A percentile compares a stretch with the other conserved stretches of the same genome.
phyloP scores from a whole-genome alignment of 2,888 invertebrate species.

The Clitarchus hookeri region DNA sequence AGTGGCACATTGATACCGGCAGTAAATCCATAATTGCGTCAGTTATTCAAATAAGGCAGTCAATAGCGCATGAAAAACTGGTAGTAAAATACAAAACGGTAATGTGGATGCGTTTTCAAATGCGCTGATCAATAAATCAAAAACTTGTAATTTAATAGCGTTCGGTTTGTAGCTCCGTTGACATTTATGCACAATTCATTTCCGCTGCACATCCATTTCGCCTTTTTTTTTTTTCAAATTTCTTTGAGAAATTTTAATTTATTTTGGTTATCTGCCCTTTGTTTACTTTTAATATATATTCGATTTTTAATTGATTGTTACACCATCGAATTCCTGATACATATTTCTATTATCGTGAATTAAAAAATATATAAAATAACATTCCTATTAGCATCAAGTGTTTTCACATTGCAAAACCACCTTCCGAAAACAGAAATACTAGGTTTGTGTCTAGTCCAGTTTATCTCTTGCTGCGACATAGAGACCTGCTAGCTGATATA shows the following conservation, averaged over 20 bases:
- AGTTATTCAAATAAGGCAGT: neutral
- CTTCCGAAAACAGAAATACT: too few relatives aligned
- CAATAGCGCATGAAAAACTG: neutral
- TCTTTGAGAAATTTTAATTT: neutral
- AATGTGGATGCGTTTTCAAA: neutral
- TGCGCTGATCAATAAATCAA: conserved; percentile 1
- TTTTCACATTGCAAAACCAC: too few relatives aligned
- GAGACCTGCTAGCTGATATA: too few relatives aligned
- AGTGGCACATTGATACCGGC: neutral
- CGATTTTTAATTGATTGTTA: neutral
- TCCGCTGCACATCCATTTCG: neutral
- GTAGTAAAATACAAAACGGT: neutral
- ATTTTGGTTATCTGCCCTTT: neutral
- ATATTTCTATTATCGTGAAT: neutral
- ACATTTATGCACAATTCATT: neutral
- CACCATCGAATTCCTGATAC: neutral
- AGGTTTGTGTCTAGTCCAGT: too few relatives aligned
- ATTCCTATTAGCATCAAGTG: too few relatives aligned
- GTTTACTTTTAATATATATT: neutral
- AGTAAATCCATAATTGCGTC: neutral
- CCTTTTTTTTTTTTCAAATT: neutral
- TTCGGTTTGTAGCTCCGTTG: neutral
- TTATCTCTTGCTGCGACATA: too few relatives aligned
- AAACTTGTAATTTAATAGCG: neutral
- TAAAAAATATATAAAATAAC: too few relatives aligned